Evolutionary conservation across 2,888 invertebrate genomes (phyloP).

Genomic region (Metacarcinus magister): DNA sequence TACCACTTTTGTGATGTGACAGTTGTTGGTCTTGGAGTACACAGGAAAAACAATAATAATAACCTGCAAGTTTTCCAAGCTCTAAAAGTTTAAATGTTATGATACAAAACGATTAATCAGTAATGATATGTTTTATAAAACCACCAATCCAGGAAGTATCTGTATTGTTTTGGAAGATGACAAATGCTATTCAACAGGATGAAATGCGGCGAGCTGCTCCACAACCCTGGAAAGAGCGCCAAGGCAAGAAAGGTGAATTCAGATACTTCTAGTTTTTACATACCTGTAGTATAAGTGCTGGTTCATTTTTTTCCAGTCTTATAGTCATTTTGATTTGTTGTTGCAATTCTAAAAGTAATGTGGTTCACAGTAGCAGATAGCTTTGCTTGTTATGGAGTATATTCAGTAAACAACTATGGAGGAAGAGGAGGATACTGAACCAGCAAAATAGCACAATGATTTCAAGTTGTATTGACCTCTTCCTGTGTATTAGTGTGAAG

Average conservation of each 20-base stretch:
- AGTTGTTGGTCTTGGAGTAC: neutral
- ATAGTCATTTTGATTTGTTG: conserved; percentile 12
- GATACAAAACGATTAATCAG: neutral
- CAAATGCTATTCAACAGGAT: conserved; percentile 66
- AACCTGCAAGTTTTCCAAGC: neutral
- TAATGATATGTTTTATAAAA: neutral
- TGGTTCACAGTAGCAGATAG: conserved; percentile 33
- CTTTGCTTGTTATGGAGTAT: neutral
- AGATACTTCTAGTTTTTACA: conserved; percentile 90
- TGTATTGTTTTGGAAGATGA: neutral
- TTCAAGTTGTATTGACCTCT: conserved; percentile 50
- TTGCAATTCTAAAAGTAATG: neutral
- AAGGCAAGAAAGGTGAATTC: conserved; percentile 97
- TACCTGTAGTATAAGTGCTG: conserved; percentile 56
- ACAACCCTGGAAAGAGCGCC: conserved; percentile 91
- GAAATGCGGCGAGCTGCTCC: conserved; percentile 85
- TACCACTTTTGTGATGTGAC: neutral
- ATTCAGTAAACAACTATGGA: conserved; percentile 1
- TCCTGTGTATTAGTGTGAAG: conserved; percentile 59
- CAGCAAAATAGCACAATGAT: conserved; percentile 54
- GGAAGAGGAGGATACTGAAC: conserved; percentile 54
- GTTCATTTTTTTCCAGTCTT: conserved; percentile 59
- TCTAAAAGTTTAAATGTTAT: too few species aligned
- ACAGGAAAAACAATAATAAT: neutral
- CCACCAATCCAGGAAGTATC: neutral